Base-by-base conservation (phyloP, 2,888 invertebrate species). In the Microplitis deprimator region DNA sequence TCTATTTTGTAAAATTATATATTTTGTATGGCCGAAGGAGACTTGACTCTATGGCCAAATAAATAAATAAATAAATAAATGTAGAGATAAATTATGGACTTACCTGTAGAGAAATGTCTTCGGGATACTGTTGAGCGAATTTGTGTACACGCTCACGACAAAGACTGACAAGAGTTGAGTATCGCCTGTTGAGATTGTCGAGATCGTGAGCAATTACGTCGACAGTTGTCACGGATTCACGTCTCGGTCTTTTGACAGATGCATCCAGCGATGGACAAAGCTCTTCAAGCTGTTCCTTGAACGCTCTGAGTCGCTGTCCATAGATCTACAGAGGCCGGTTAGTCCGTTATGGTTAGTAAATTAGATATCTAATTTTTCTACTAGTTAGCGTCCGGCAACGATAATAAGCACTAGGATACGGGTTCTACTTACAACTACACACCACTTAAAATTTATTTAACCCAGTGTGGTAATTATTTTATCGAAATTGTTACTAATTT, bases 241-340 rank as follows among this genome's bases (percentile, higher is more conserved):
- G 84, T 77, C 90, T 85, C 64, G 88, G 84, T 85, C 90, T 84
- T 89, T 90, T 84, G 85, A 90, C 87, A 75, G 90, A 91, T 78
- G 91, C 93, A 91, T 96, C 96, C 88, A 96, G 89, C 77, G 95
- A 95, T 2, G 96, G 96, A 86, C 96, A 96, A 73, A 94, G 92
- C 85, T 96, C 96, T 86, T 94, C 94, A 89, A 97, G 93, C 82
- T 97, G 92, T 91, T 96, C 96, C 81, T 94, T 93, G 92, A 95
- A 98, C 82, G 95, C 94, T 91, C 95, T 94, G 89, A 96, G 94
- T 87, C 95, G 93, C 89, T 95, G 94, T 90, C 96, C 95, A 92
- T 96, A 96, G 89, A 95, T 96, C 96, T 97, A 94, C 84, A 90
- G 91, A 92, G 89, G 91, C 90, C 91, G 91, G 93, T 93, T 92